phyloP scores from a whole-genome alignment of 2,113 vertebrate species.

The Esox niger region DNA sequence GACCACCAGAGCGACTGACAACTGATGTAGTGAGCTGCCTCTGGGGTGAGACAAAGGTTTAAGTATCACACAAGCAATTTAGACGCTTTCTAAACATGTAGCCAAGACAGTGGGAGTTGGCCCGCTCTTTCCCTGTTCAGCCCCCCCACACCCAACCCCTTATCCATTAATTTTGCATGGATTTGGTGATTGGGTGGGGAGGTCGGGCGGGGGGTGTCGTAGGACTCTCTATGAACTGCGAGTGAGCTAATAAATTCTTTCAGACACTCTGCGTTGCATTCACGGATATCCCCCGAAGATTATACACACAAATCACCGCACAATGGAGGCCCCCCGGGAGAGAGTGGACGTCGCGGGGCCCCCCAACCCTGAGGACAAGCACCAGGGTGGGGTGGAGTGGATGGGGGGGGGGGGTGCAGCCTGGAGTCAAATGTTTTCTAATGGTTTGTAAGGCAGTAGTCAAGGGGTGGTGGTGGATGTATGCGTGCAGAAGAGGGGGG shows the following conservation, averaged over 20 bases:
- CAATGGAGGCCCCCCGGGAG: constrained; percentile 81
- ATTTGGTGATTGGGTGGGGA: constrained; percentile 66
- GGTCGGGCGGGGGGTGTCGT: constrained; percentile 58
- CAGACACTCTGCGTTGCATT: constrained; percentile 86
- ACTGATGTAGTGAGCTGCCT: constrained; percentile 87
- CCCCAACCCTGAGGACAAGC: constrained; percentile 77
- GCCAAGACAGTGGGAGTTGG: constrained; percentile 97
- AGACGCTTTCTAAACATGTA: constrained; percentile 98
- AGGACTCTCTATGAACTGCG: constrained; percentile 89
- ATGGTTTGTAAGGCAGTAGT: constrained; percentile 88
- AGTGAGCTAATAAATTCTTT: constrained; percentile 95
- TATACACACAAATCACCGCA: constrained; percentile 93
- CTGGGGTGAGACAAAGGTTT: constrained; percentile 94
- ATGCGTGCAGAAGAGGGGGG: constrained; percentile 22
- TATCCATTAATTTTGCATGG: constrained; percentile 73
- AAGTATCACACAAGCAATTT: constrained; percentile 99
- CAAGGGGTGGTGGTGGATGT: constrained; percentile 60
- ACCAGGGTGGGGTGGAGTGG: constrained; percentile 44
- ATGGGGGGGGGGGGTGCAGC: constrained; percentile 58
- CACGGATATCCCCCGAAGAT: constrained; percentile 86
- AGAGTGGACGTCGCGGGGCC: constrained; percentile 78
- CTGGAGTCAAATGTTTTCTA: constrained; percentile 90
- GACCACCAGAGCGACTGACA: constrained; percentile 97
- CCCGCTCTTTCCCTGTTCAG: constrained; percentile 82
- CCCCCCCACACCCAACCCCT: constrained; percentile 8